Conservation (phyloP, 2,888 invertebrate genomes). For the Eupsilia transversa region DNA sequence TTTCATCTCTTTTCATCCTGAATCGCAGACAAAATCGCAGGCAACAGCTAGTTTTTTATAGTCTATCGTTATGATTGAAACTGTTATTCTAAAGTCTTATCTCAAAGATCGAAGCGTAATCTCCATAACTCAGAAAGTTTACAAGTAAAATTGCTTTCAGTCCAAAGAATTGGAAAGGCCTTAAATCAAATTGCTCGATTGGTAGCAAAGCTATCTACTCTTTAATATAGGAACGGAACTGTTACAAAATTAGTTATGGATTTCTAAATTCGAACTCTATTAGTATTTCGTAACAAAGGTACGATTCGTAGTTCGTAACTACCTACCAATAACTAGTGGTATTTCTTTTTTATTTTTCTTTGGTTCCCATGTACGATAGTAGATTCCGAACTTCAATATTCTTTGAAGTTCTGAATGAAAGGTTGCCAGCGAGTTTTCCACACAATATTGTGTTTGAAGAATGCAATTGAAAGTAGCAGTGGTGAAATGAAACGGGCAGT, state of each 20-base stretch:
- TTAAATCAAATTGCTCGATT: conserved; percentile 44
- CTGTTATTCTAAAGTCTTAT: conserved; percentile 3
- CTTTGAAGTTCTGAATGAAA: conserved; percentile 47
- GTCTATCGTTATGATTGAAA: neutral
- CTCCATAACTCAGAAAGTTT: conserved; percentile 52
- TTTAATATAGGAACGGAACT: neutral
- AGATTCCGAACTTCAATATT: conserved; percentile 37
- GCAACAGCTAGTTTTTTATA: neutral
- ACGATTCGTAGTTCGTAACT: neutral
- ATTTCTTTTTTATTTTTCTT: neutral
- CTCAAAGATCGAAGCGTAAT: conserved; percentile 34
- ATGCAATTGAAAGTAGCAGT: conserved; percentile 43
- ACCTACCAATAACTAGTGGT: neutral
- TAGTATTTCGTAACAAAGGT: neutral
- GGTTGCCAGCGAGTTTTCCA: neutral
- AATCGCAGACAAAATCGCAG: neutral
- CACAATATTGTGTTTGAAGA: conserved; percentile 53
- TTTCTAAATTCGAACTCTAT: neutral
- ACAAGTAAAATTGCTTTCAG: conserved; percentile 51
- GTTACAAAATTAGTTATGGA: neutral
- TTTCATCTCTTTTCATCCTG: neutral
- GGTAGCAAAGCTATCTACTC: neutral
- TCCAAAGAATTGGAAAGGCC: conserved; percentile 37
- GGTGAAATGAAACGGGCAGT: conserved; percentile 20
- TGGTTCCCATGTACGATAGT: neutral